A percentile compares a stretch with the other conserved stretches of the same genome.
Conservation (phyloP, 2,888 invertebrate genomes). For the Pollenia angustigena region DNA sequence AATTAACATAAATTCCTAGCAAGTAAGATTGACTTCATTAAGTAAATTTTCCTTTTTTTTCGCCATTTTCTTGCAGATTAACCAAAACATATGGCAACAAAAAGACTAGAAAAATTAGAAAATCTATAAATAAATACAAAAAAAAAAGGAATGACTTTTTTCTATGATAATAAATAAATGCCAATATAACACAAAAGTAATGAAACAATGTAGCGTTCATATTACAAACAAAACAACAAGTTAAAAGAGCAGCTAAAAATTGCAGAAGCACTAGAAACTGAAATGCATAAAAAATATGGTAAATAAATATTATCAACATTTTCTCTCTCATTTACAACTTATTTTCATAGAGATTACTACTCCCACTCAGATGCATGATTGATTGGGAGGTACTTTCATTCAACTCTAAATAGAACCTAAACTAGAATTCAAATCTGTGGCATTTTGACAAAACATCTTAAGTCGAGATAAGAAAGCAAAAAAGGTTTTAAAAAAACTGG, state of each 20-base stretch:
- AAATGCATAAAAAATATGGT: neutral
- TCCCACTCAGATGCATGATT: neutral
- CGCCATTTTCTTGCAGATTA: neutral
- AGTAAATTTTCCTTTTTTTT: neutral
- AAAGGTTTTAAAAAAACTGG: too few species aligned
- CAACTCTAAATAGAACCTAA: too few species aligned
- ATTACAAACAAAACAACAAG: neutral
- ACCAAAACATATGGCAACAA: slow-evolving; percentile 17
- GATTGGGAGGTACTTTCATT: too few species aligned
- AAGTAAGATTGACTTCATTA: too few species aligned
- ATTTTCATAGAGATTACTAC: neutral
- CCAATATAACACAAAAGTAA: neutral
- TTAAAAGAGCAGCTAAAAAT: neutral
- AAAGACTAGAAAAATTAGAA: neutral
- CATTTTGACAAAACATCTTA: too few species aligned
- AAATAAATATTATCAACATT: neutral
- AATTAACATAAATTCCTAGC: neutral
- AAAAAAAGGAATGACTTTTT: neutral
- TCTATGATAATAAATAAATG: neutral
- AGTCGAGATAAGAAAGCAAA: too few species aligned
- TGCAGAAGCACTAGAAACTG: neutral
- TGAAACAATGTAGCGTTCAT: neutral
- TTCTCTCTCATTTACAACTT: neutral
- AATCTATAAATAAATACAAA: neutral
- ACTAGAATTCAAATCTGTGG: too few species aligned